Base-by-base conservation (phyloP, 2,113 vertebrate genomes). In the Sander lucioperca region DNA sequence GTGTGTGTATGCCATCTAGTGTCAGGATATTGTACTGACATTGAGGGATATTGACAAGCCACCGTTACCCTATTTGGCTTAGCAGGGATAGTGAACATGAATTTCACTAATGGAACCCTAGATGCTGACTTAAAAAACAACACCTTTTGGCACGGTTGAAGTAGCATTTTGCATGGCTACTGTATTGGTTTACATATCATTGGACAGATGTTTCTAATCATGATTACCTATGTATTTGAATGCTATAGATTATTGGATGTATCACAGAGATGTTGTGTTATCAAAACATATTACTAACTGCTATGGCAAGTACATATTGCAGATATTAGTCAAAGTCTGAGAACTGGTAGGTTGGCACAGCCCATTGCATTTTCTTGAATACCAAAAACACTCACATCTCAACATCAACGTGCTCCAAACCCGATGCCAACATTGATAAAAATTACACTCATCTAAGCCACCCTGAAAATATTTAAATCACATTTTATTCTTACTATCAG, bases 1-100 rank as follows among this genome's bases (percentile, higher is more conserved):
- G 43, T 25, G 19, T n/a, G 66, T 63, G 10, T 27, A 0, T 30
- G 87, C 79, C 91, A 89, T 84, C 91, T 93, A 83, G 81, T 87
- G 91, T 27, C 58, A 33, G 11, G 1, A 62, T 27, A 11, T 30
- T 75, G 69, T 66, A 75, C 30, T 43, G 27, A 75, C 43, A 47
- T 10, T 19, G 11, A 51, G 2, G 8, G 30, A 54, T 10, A 0
- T 1, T 2, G 0, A 33, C 10, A 67, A 57, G 1, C 2, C 43
- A 45, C 10, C 1, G 25, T 25, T 53, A 58, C 14, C 5, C 21
- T 23, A 12, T 16, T 3, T 14, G 15, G 19, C 27, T 10, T 10
- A 6, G 12, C 39, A 43, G 48, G 3, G 15, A 30, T 9, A 19
- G 36, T 18, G 10, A 50, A 53, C 25, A 2, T 56, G 33, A 39